Base-by-base conservation (phyloP, 2,797 vertebrate genomes). In the Siniperca undulata region DNA sequence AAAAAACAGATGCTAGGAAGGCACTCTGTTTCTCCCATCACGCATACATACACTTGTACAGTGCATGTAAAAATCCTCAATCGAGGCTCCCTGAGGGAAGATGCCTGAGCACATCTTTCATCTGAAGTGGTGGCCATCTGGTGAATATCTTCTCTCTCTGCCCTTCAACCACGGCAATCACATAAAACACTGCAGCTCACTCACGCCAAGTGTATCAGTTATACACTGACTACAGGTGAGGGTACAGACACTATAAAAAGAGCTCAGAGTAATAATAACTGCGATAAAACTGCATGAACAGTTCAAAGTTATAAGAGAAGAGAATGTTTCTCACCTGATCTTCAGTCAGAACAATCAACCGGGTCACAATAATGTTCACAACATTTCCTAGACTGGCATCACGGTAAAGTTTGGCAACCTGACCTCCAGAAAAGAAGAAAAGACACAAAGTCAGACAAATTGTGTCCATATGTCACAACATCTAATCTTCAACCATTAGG, bases 341-440 rank as follows among this genome's bases (percentile, higher is more conserved):
- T 94, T 99, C 98, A 1, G 98, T 99, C 86, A 99, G 97, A 92
- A 99, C 97, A 91, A 99, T 99, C 94, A 99, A 94, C 70, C 98
- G 96, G 71, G 97, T 99, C 95, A 99, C 97, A 94, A 99, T 97
- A 93, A 99, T 99, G 97, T 99, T 99, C 97, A 99, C 98, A 98
- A 99, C 97, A 97, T 99, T 99, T 98, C 98, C 98, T 96, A 99
- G 98, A 95, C 98, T 99, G 98, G 98, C 97, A 97, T 99, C 98
- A 95, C 97, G 97, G 93, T 99, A 99, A 97, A 99, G 98, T 99
- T 99, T 99, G 98, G 98, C 98, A 99, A 99, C 98, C 98, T 99
- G 98, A 99, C 98, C 98, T 99, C 98, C 98, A 99, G 97, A 99
- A 99, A 99, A 99, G 96, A 99, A 99, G 96, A 97, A 99, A 99